These are phyloP conservation scores for Athrips mouffetella DNA, from an alignment of 2,888 invertebrate species.

Conservation along the genomic window DNA sequence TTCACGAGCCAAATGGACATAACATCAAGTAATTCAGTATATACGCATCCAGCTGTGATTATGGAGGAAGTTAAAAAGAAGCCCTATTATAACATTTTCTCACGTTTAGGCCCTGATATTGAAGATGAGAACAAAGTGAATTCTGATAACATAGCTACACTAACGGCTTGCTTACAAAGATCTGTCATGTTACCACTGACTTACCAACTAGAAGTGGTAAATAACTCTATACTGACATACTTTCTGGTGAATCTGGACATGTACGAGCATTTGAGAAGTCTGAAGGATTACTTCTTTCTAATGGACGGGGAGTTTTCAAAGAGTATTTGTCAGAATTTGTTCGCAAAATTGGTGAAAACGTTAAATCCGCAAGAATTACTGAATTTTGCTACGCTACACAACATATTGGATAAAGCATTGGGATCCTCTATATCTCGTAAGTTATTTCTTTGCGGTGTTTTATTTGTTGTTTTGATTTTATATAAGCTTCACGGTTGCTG, in stretches of 20 bases:
- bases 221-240: conserved; percentile 84
- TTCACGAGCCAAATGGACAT: conserved; percentile 49
- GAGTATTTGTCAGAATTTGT: conserved; percentile 83
- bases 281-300: conserved; percentile 88
- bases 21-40: conserved; percentile 45
- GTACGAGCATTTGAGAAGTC: conserved; percentile 83
- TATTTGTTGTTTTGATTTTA: no score
- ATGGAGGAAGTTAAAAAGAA: conserved; percentile 66
- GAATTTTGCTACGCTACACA: conserved; percentile 83
- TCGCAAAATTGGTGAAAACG: conserved; percentile 81
- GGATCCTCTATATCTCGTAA: conserved; percentile 82
- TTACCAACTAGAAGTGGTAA: conserved; percentile 83
- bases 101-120: conserved; percentile 41
- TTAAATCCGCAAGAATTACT: conserved; percentile 82
- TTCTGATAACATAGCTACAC: conserved; percentile 64
- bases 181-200: conserved; percentile 83
- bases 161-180: conserved; percentile 80
- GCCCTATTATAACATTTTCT: conserved; percentile 62
- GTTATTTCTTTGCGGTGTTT: no score
- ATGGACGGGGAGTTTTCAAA: conserved; percentile 89
- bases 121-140: conserved; percentile 46
- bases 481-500: no score
- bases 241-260: conserved; percentile 82
- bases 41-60: conserved; percentile 59
- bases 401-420: conserved; percentile 83